Base-by-base conservation (phyloP, 2,888 invertebrate genomes). In the Drosophila formosana region DNA sequence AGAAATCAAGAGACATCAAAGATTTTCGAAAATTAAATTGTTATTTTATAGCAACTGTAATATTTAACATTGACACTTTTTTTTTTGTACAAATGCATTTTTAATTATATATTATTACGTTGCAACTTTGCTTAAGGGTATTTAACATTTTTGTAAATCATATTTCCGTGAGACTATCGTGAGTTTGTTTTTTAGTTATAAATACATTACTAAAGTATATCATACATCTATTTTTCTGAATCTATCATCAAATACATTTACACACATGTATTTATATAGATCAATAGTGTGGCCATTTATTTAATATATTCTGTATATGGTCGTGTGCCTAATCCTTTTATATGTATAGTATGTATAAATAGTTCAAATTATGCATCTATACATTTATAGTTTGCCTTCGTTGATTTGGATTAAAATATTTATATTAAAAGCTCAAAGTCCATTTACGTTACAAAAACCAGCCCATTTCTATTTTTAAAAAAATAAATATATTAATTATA, bases 371-470 rank as follows among this genome's bases (percentile, higher is more conserved):
- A 60, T 51, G 41, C 49, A 39, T 57, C 6, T 62, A 74, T 61
- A 7, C 55, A 74, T 60, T 83, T 67, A 69, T 70, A 84, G 60
- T 69, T 84, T 65, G 46, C 45, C 26, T 87, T 86, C 81, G 81
- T 86, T 82, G 84, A 86, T 86, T 73, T 68, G 72, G 78, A 67
- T 77, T 75, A 47, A 46, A 45, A 30, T 43, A n/a, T 8, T 60
- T 75, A 65, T 69, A 23, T 64, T 72, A 67, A 66, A 50, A 64
- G 51, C 66, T 65, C 73, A 76, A 81, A 73, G 71, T 71, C 76
- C 67, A 63, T 81, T 81, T 73, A 73, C 73, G 5, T 41, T 62
- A 55, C 32, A 58, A 55, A 60, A 72, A 50, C 50, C 71, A 41
- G n/a, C 7, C 43, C 52, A 34, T 50, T 52, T 71, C 8, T 23